Percentiles rank a stretch among this genome's conserved stretches.
Conservation (phyloP, 2,797 vertebrate species). For the Miichthys miiuy region DNA sequence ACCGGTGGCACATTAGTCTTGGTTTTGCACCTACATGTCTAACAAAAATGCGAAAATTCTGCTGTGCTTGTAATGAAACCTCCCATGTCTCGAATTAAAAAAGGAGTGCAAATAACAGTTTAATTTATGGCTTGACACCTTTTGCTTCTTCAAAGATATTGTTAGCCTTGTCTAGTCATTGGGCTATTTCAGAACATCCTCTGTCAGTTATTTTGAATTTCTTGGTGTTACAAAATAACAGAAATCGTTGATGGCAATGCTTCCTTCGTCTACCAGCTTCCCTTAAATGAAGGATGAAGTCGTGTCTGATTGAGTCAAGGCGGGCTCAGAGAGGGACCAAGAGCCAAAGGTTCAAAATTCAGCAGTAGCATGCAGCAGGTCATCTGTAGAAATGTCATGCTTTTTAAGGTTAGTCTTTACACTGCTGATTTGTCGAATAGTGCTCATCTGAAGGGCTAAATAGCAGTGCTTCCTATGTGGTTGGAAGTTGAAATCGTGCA, state of each 20-base stretch:
- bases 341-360: too few relatives aligned
- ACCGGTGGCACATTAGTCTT: neutral
- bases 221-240: neutral
- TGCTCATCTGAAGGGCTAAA: neutral
- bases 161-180: neutral
- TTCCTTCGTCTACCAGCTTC: neutral
- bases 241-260: neutral
- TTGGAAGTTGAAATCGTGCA: neutral
- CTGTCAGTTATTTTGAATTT: neutral
- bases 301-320: neutral
- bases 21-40: neutral
- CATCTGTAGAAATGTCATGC: neutral
- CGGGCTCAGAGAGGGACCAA: neutral
- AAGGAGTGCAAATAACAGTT: neutral
- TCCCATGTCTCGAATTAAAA: rapidly evolving
- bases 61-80: neutral
- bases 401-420: too few relatives aligned
- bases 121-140: neutral
- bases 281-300: neutral
- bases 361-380: neutral
- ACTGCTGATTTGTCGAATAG: neutral
- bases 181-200: neutral
- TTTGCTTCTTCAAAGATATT: neutral
- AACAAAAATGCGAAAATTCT: too few relatives aligned
- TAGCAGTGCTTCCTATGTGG: neutral